Percentiles rank a stretch among this genome's conserved stretches.
These are phyloP conservation scores for Dione juno DNA, from an alignment of 2,888 invertebrate genomes.

Conservation along the genomic window DNA sequence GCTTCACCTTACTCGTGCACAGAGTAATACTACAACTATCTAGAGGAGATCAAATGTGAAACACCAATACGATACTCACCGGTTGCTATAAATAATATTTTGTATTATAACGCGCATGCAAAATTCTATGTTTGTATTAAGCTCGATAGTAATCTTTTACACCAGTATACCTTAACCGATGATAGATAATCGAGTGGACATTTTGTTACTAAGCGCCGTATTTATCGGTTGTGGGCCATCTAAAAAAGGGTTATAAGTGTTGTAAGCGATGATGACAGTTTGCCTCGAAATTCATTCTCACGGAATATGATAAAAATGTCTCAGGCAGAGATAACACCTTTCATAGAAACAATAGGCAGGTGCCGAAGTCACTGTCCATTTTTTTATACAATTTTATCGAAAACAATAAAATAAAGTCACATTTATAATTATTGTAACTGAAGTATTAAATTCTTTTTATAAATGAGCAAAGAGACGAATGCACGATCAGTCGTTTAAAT, in stretches of 20 bases:
- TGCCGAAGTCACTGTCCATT: conserved; percentile 41
- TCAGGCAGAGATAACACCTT: conserved; percentile 47
- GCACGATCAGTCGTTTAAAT: background rate
- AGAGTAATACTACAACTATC: background rate
- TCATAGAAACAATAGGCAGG: conserved; percentile 49
- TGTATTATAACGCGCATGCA: background rate
- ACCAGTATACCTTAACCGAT: conserved; percentile 35
- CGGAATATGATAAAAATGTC: conserved; percentile 62
- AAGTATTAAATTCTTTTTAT: conserved; percentile 7
- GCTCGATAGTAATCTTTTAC: conserved; percentile 35
- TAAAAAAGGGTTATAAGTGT: conserved; percentile 65
- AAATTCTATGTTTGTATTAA: conserved; percentile 12
- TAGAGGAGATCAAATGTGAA: background rate
- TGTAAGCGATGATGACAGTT: conserved; percentile 69
- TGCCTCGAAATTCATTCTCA: conserved; percentile 67
- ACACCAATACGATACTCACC: background rate
- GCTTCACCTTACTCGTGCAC: background rate
- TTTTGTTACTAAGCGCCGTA: conserved; percentile 71
- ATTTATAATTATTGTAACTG: conserved; percentile 35
- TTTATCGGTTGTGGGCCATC: conserved; percentile 68
- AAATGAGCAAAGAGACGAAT: background rate
- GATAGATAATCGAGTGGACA: conserved; percentile 71
- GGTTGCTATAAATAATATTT: background rate
- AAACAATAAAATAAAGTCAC: conserved; percentile 41
- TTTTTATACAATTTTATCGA: conserved; percentile 36